These are phyloP conservation scores for Synergus japonicus DNA, from an alignment of 2,888 invertebrate genomes.

Conservation along the genomic window DNA sequence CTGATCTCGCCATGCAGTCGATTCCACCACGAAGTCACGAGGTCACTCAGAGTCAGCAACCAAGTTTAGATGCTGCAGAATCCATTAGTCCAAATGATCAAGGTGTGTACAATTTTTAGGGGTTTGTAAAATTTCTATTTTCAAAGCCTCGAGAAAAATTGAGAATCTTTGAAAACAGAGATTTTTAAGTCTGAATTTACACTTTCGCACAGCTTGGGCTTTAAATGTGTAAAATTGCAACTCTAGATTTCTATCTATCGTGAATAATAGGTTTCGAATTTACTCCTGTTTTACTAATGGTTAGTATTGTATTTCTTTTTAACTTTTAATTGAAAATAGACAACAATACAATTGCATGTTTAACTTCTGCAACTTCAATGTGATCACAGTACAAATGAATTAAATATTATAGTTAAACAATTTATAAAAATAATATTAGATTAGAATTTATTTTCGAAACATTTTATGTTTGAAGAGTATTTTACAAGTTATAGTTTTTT, in stretches of 20 bases:
- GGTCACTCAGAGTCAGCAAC: slow-evolving; percentile 83
- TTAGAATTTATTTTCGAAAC: background rate
- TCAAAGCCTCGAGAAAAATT: background rate
- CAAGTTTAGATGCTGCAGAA: slow-evolving; percentile 71
- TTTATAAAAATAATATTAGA: background rate
- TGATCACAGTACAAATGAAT: background rate
- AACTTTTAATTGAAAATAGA: no score
- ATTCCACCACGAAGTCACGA: slow-evolving; percentile 79
- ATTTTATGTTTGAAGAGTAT: background rate
- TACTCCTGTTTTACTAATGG: no score
- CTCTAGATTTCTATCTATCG: background rate
- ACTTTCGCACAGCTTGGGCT: background rate
- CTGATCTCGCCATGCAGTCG: slow-evolving; percentile 75
- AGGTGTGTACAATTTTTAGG: slow-evolving; percentile 51
- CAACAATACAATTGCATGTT: no score
- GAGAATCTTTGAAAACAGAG: background rate
- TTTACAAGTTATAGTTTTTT: no score
- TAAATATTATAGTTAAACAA: background rate
- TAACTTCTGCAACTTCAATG: no score
- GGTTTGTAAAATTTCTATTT: background rate
- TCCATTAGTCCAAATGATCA: slow-evolving; percentile 62
- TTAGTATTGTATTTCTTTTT: no score
- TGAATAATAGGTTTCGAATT: no score
- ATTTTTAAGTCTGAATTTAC: background rate
- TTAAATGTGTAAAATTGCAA: background rate